These are phyloP conservation scores for Paramormyrops kingsleyae DNA, from an alignment of 2,113 vertebrate species.

Conservation along the genomic window DNA sequence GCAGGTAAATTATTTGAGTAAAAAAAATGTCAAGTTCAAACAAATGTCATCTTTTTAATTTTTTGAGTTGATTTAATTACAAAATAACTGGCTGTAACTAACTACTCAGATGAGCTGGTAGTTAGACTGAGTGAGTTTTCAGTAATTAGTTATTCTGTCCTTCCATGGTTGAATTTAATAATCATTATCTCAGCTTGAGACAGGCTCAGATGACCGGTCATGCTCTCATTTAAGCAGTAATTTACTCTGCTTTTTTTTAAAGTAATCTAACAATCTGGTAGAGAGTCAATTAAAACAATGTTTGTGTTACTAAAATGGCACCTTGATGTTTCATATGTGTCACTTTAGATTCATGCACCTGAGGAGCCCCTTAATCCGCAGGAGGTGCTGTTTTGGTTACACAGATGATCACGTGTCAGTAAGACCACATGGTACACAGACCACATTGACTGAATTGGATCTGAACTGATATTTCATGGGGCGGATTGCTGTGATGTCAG, in stretches of 20 bases:
- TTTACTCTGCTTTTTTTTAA: not conserved
- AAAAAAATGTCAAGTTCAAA: not conserved
- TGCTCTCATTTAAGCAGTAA: not conserved
- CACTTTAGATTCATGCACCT: not conserved
- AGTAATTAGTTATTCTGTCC: not conserved
- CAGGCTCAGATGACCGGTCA: not conserved
- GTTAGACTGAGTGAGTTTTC: not conserved
- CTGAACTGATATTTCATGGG: not conserved
- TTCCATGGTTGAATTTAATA: not conserved
- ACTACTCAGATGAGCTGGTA: not conserved
- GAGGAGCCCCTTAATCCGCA: not conserved
- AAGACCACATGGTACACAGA: not conserved
- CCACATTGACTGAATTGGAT: not conserved
- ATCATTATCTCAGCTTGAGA: not conserved
- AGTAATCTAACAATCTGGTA: not conserved
- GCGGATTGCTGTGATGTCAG: not conserved
- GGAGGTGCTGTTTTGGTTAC: not conserved
- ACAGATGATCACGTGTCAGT: not conserved
- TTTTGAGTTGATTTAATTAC: not conserved
- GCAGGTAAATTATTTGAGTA: not conserved
- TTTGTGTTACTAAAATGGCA: not conserved
- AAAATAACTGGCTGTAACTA: not conserved
- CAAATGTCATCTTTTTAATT: not conserved
- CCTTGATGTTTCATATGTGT: not conserved
- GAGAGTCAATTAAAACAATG: not conserved